Evolutionary conservation across 1,140 invertebrate genomes (phyloP).

Genomic region (Saccostrea glomerata): DNA sequence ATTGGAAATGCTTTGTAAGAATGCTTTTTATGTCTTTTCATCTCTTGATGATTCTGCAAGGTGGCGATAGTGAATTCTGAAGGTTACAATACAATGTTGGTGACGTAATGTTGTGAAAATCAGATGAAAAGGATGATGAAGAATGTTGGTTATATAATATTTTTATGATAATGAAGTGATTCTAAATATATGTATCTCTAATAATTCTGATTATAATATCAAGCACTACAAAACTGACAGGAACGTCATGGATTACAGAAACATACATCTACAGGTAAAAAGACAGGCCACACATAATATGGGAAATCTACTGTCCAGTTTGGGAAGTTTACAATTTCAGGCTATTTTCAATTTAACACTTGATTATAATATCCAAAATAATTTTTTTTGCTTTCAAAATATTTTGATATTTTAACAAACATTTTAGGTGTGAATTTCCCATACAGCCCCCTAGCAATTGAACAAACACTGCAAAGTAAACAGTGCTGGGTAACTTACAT

Average conservation of each 20-base stretch:
- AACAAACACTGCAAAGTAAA: constrained; percentile 44
- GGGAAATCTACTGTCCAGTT: background rate
- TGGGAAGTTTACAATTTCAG: background rate
- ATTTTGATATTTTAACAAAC: background rate
- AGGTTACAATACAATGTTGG: background rate
- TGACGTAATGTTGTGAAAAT: background rate
- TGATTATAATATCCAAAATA: too few species aligned
- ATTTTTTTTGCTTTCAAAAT: background rate
- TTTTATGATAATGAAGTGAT: background rate
- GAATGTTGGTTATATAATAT: too few species aligned
- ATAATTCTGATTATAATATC: background rate
- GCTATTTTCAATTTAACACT: too few species aligned
- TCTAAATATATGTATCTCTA: background rate
- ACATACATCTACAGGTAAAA: background rate
- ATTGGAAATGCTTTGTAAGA: background rate
- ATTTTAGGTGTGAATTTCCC: constrained; percentile 4
- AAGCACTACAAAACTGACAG: background rate
- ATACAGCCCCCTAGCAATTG: constrained; percentile 1
- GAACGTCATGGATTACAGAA: background rate
- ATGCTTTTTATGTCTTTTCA: background rate
- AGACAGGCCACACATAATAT: background rate
- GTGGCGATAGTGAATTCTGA: background rate
- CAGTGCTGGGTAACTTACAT: constrained; percentile 56
- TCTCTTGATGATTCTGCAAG: background rate
- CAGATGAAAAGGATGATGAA: background rate